Evolutionary conservation across 2,113 vertebrate genomes (phyloP), one percentile per base, ranked within the genome.

Genomic region (Xiphias gladius): DNA sequence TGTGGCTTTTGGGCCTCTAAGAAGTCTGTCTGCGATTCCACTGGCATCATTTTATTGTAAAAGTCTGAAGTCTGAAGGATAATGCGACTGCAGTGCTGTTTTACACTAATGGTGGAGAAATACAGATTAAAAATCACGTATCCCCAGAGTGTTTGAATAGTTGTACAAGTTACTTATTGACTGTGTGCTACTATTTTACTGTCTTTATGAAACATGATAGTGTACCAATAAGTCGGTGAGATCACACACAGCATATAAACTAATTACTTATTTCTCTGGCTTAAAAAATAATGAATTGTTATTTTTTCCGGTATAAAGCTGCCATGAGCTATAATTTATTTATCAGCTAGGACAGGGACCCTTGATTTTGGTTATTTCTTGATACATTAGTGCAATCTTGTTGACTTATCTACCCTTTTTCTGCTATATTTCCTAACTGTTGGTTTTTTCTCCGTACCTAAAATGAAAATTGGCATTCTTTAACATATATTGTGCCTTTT

Each of bases 1-100:
- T 88, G 80, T 89, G 87, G 80, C 65, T 83, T 87, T 88, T 79
- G 79, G 88, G 79, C 69, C 71, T 50, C n/a, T 28, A 4, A 72
- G 79, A 55, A 32, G 26, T 26, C 28, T 65, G 39, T 67, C 39
- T 13, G 48, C 62, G 79, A 79, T 85, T 83, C 65, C 64, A 63
- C 43, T 69, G 32, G 79, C 77, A 87, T 77, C 57, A 67, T 54
- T 0, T 73, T 24, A 73, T 61, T 43, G 28, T 67, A 80, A 62
- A 39, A 63, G 19, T 35, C 32, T 35, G n/a, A n/a, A n/a, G 57
- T 63, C 65, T 62, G 20, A 79, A 59, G 62, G 54, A 68, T 59
- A 65, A 59, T 28, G 72, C 19, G 22, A 1, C 50, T 62, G 26
- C 52, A 65, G 65, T 41, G 19, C 66, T 50, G 22, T 52, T 61